These are phyloP conservation scores for Tenrec ecaudatus DNA, from an alignment of 2,113 vertebrate species.

Conservation along the genomic window DNA sequence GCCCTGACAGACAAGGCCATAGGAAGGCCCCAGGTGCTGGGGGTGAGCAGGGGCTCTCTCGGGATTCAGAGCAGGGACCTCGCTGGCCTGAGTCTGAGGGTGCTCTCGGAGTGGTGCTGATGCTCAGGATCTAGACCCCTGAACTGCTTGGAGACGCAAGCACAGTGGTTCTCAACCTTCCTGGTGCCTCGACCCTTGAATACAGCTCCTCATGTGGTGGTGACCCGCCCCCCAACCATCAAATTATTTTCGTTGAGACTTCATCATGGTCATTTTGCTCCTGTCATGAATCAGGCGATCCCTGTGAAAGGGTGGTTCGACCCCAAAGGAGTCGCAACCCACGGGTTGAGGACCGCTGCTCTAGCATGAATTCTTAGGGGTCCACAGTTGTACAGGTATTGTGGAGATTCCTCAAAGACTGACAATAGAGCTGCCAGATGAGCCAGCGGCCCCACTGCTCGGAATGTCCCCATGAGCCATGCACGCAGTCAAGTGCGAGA, in stretches of 20 bases:
- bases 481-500: neutral
- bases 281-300: no score
- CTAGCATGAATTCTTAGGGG: neutral
- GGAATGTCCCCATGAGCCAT: neutral
- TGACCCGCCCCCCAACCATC: no score
- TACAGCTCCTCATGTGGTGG: no score
- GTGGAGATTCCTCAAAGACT: neutral
- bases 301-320: no score
- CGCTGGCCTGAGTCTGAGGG: neutral
- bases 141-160: neutral
- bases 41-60: no score
- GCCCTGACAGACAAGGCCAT: neutral
- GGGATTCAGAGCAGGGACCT: no score
- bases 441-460: neutral
- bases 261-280: no score
- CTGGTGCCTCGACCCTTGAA: no score
- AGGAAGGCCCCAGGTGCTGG: neutral
- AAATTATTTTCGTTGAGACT: no score
- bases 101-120: neutral
- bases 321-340: no score
- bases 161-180: no score
- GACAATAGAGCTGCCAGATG: neutral
- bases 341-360: no score
- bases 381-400: neutral
- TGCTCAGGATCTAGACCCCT: neutral